Evolutionary conservation across 2,113 vertebrate genomes (phyloP).

Genomic region (Fregetta grallaria): DNA sequence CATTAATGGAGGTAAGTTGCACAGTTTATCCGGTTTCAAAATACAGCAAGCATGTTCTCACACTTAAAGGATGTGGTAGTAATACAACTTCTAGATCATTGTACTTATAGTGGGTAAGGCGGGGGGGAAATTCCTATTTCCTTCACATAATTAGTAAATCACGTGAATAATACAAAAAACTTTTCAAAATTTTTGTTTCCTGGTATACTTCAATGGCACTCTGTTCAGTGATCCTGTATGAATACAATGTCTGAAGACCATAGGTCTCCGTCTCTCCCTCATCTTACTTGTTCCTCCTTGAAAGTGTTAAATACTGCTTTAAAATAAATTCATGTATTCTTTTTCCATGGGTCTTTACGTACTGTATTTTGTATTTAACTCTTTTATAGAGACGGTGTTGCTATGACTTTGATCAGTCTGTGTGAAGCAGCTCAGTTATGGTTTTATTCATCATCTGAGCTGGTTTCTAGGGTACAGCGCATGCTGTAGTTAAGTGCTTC

Average conservation of each 20-base stretch:
- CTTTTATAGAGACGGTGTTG: neutral
- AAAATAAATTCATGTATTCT: neutral
- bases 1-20: constrained; percentile 91
- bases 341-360: neutral
- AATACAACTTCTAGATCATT: neutral
- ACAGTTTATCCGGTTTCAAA: neutral
- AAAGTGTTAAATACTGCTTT: neutral
- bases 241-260: neutral
- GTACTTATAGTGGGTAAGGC: neutral
- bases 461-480: neutral
- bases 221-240: neutral
- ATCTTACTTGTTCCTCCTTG: neutral
- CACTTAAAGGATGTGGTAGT: neutral
- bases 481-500: neutral
- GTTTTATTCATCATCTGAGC: neutral
- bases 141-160: neutral
- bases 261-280: neutral
- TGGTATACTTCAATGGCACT: neutral
- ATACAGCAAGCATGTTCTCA: neutral
- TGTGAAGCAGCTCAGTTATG: neutral
- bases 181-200: neutral
- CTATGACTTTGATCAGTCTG: neutral
- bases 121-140: neutral
- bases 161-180: neutral
- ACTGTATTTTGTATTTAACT: neutral